Evolutionary conservation across 2,888 invertebrate genomes (phyloP).

Genomic region (Dolomedes plantarius): DNA sequence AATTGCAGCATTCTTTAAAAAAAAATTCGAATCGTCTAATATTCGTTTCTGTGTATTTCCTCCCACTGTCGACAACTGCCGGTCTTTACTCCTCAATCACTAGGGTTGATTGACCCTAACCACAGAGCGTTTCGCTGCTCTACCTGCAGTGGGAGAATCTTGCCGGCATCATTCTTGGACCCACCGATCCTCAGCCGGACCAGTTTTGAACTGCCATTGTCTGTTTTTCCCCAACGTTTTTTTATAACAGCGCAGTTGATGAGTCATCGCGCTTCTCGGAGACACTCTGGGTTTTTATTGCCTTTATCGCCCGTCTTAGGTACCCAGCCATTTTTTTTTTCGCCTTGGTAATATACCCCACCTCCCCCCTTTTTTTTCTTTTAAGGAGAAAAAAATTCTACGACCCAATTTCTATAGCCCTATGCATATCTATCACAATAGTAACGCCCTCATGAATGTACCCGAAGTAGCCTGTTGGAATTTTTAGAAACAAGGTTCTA

Average conservation of each 20-base stretch:
- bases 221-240: slow-evolving; percentile 16
- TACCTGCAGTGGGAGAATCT: slow-evolving; percentile 37
- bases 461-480: no score
- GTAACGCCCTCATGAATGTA: no score
- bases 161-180: slow-evolving; percentile 18
- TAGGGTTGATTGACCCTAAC: slow-evolving; percentile 49
- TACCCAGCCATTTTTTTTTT: no score
- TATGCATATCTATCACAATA: no score
- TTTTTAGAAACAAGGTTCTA: no score
- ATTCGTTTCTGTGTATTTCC: background rate
- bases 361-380: no score
- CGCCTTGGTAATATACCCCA: no score
- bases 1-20: no score
- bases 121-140: slow-evolving; percentile 9
- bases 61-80: background rate
- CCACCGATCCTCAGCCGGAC: slow-evolving; percentile 36
- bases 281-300: background rate
- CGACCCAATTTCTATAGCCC: no score
- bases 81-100: slow-evolving; percentile 16
- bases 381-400: no score
- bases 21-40: no score
- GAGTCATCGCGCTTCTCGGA: slow-evolving; percentile 4
- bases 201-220: slow-evolving; percentile 54
- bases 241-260: background rate
- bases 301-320: background rate